A percentile compares a stretch with the other conserved stretches of the same genome.
Evolutionary conservation across 2,113 vertebrate species (phyloP).

Genomic region (Brienomyrus longianalis): DNA sequence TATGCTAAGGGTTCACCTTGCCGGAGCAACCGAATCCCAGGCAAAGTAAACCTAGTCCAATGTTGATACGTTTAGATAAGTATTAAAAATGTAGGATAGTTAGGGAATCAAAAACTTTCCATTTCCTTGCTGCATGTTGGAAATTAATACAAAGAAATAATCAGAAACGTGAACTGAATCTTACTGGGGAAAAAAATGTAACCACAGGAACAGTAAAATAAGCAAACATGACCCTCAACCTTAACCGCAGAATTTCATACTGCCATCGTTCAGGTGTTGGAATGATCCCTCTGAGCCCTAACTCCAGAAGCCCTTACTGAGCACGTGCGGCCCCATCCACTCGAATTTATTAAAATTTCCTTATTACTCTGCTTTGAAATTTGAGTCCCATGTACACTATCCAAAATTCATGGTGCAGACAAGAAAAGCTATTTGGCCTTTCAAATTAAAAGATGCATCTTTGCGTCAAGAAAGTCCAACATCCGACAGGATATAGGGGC

Average conservation of each 20-base stretch:
- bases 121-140: background rate
- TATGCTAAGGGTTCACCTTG: background rate
- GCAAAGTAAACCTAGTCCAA: background rate
- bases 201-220: background rate
- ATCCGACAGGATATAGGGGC: background rate
- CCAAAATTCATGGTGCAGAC: background rate
- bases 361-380: background rate
- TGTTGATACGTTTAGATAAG: background rate
- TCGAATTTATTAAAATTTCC: background rate
- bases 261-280: background rate
- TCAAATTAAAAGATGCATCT: background rate
- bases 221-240: background rate
- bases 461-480: background rate
- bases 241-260: background rate
- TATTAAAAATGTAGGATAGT: background rate
- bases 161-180: background rate
- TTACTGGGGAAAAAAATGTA: background rate
- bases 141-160: background rate
- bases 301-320: background rate
- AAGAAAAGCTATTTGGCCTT: background rate
- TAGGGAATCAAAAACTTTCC: background rate
- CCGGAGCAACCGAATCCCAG: background rate
- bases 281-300: background rate
- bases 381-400: background rate
- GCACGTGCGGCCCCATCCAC: background rate